Percentiles rank a stretch among this genome's conserved stretches.
These are phyloP conservation scores for Pogonocherus hispidulus DNA, from an alignment of 2,888 invertebrate genomes.

Conservation along the genomic window DNA sequence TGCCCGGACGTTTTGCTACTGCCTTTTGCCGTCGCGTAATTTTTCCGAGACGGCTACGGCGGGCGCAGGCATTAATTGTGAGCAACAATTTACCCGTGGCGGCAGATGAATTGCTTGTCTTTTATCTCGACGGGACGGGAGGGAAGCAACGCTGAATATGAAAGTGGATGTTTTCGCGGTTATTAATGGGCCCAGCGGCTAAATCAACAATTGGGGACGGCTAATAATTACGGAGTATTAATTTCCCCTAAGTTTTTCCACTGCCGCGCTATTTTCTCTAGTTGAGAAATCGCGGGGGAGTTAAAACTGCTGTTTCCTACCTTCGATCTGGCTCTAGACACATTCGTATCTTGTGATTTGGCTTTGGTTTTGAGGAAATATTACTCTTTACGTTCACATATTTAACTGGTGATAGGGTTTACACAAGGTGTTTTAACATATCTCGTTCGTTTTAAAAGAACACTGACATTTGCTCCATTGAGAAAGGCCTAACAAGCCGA, in stretches of 20 bases:
- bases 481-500: too few relatives aligned
- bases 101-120: constrained; percentile 52
- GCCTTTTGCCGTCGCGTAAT: constrained; percentile 8
- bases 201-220: constrained; percentile 41
- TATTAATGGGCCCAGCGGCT: constrained; percentile 46
- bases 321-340: too few relatives aligned
- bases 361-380: too few relatives aligned
- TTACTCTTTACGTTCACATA: too few relatives aligned
- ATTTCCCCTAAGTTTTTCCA: constrained; percentile 41
- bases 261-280: background rate
- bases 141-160: constrained; percentile 13
- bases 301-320: too few relatives aligned
- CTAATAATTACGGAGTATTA: constrained; percentile 43
- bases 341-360: too few relatives aligned
- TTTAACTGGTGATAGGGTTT: too few relatives aligned
- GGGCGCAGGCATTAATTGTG: constrained; percentile 41
- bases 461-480: too few relatives aligned
- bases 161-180: constrained; percentile 20
- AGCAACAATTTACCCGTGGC: constrained; percentile 33
- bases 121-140: constrained; percentile 26
- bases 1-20: background rate
- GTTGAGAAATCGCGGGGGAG: too few relatives aligned
- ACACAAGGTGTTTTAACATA: too few relatives aligned
- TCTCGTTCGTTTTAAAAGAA: too few relatives aligned
- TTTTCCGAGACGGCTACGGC: constrained; percentile 7